These are phyloP conservation scores for Leucoma salicis DNA, from an alignment of 2,888 invertebrate species.

Conservation along the genomic window DNA sequence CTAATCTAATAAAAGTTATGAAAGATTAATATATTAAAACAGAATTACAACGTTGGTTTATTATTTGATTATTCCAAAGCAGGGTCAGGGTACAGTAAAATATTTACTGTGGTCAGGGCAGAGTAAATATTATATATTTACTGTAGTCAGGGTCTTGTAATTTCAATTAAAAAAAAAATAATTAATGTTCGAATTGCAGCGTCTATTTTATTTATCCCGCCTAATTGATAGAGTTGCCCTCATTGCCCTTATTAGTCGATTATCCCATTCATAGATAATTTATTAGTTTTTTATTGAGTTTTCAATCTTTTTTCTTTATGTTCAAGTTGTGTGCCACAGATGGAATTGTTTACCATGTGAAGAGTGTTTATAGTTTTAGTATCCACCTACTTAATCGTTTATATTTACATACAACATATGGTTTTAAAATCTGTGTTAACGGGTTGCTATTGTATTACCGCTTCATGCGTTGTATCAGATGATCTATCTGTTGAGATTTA, in stretches of 20 bases:
- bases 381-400: constrained; percentile 22
- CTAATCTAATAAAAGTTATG: no score
- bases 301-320: constrained; percentile 14
- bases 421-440: constrained; percentile 36
- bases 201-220: background rate
- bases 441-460: constrained; percentile 13
- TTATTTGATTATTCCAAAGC: no score
- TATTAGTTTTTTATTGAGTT: constrained; percentile 1
- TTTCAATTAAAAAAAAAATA: no score
- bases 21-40: no score
- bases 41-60: no score
- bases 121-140: no score
- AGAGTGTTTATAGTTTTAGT: constrained; percentile 20
- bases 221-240: constrained; percentile 6
- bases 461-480: constrained; percentile 11
- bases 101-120: no score
- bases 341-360: constrained; percentile 26
- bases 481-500: background rate
- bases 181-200: no score
- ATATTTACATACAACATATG: constrained; percentile 31
- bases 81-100: no score
- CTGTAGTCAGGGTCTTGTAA: no score
- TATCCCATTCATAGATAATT: constrained; percentile 1
- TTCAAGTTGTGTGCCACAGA: constrained; percentile 20
- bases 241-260: constrained; percentile 4